Conservation (phyloP, 1,140 invertebrate genomes). For the Chlorops oryzae region DNA sequence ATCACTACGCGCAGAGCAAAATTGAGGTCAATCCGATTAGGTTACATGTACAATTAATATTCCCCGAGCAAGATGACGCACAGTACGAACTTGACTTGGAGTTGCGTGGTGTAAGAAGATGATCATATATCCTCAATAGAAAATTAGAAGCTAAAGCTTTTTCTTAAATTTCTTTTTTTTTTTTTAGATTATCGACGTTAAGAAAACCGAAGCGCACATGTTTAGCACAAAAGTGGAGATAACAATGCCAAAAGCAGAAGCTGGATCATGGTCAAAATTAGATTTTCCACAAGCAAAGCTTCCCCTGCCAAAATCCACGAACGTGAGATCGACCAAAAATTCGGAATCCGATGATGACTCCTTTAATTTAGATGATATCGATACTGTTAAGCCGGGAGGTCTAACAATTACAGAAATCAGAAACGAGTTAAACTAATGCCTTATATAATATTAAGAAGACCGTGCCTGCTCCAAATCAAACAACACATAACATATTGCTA, state of each 20-base stretch:
- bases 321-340: slow-evolving; percentile 2
- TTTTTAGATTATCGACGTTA: slow-evolving; percentile 63
- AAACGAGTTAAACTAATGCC: too few species aligned
- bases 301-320: slow-evolving; percentile 20
- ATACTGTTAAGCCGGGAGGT: slow-evolving; percentile 25
- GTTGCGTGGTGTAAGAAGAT: slow-evolving; percentile 70
- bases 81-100: slow-evolving; percentile 75
- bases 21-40: slow-evolving; percentile 82
- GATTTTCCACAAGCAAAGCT: slow-evolving; percentile 54
- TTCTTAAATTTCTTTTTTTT: slow-evolving; percentile 6
- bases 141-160: background rate
- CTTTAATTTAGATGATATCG: slow-evolving; percentile 50
- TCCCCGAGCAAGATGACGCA: slow-evolving; percentile 68
- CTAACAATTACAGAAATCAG: slow-evolving; percentile 29
- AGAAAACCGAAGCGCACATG: slow-evolving; percentile 69
- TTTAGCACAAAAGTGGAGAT: slow-evolving; percentile 93
- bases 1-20: slow-evolving; percentile 66
- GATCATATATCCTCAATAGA: slow-evolving; percentile 1
- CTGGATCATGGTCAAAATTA: slow-evolving; percentile 73
- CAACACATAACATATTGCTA: too few species aligned
- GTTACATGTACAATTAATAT: slow-evolving; percentile 69
- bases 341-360: slow-evolving; percentile 26
- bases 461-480: too few species aligned
- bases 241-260: slow-evolving; percentile 80
- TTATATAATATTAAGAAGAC: too few species aligned